Conservation (phyloP, 2,888 invertebrate species). For the Sinohyriopsis cumingii region DNA sequence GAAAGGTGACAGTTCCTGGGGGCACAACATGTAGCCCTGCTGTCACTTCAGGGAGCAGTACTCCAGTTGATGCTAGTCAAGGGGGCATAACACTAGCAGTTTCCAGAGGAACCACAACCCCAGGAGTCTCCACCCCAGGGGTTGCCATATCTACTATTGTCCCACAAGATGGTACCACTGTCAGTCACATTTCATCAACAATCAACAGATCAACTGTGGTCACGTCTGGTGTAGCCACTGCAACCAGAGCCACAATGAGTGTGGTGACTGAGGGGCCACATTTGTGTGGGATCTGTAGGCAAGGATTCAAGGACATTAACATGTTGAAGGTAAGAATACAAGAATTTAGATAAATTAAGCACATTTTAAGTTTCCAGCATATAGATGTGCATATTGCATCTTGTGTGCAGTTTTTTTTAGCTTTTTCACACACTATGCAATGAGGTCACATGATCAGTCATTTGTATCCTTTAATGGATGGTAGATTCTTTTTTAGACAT, state of each 20-base stretch:
- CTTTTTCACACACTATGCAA: slow-evolving; percentile 9
- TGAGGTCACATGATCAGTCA: too few relatives aligned
- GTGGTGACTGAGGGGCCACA: slow-evolving; percentile 26
- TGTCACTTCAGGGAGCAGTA: slow-evolving; percentile 1
- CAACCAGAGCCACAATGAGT: slow-evolving; percentile 2
- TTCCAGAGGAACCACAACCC: too few relatives aligned
- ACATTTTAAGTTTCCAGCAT: not conserved
- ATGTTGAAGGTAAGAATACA: slow-evolving; percentile 51
- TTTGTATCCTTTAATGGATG: too few relatives aligned
- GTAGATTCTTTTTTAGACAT: too few relatives aligned
- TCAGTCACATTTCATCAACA: too few relatives aligned
- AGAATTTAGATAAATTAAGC: not conserved
- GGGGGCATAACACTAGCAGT: too few relatives aligned
- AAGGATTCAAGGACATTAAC: slow-evolving; percentile 51
- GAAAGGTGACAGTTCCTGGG: slow-evolving; percentile 1
- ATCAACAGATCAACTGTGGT: too few relatives aligned
- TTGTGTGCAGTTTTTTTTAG: not conserved
- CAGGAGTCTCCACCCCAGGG: too few relatives aligned
- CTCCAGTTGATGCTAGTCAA: not conserved
- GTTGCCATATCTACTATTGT: too few relatives aligned
- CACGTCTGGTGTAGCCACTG: slow-evolving; percentile 4
- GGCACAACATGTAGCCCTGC: not conserved
- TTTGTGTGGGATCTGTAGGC: slow-evolving; percentile 61
- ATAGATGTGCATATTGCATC: not conserved
- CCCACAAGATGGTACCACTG: too few relatives aligned